Conservation (phyloP, 2,113 vertebrate species). For the Pampusana beccarii region DNA sequence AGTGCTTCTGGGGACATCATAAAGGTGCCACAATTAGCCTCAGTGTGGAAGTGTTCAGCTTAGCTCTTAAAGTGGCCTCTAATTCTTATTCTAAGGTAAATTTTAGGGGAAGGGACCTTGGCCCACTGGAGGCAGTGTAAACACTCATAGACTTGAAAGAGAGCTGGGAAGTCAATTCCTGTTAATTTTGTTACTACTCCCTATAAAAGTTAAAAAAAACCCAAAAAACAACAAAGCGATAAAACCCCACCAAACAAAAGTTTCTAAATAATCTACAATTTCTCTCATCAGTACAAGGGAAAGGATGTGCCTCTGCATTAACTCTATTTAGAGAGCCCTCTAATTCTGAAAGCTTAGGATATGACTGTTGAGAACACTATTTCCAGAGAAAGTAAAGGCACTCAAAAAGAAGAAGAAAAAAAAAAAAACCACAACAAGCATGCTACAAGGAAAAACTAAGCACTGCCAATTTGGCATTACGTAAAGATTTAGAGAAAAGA, state of each 20-base stretch:
- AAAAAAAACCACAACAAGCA: no score
- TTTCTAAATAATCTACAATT: slow-evolving; percentile 12
- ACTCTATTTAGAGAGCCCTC: background rate
- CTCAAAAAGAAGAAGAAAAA: background rate
- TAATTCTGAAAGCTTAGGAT: background rate
- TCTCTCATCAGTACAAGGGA: background rate
- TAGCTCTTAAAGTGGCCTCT: background rate
- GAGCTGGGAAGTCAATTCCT: background rate
- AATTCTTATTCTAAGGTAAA: background rate
- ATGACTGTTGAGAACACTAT: background rate
- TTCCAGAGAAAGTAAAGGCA: background rate
- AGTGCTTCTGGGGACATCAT: background rate
- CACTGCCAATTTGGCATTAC: background rate
- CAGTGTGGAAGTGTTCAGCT: background rate
- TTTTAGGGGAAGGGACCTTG: background rate
- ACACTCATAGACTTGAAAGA: background rate
- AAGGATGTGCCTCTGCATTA: background rate
- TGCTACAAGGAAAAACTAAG: slow-evolving; percentile 9
- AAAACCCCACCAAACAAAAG: background rate
- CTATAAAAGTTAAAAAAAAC: background rate
- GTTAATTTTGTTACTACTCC: background rate
- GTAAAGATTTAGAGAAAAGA: background rate
- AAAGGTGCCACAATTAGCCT: background rate
- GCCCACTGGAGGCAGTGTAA: background rate
- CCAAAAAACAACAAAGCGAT: background rate